Percentiles rank a stretch among this genome's conserved stretches.
phyloP scores from a whole-genome alignment of 2,113 vertebrate genomes.

The Mobula hypostoma region DNA sequence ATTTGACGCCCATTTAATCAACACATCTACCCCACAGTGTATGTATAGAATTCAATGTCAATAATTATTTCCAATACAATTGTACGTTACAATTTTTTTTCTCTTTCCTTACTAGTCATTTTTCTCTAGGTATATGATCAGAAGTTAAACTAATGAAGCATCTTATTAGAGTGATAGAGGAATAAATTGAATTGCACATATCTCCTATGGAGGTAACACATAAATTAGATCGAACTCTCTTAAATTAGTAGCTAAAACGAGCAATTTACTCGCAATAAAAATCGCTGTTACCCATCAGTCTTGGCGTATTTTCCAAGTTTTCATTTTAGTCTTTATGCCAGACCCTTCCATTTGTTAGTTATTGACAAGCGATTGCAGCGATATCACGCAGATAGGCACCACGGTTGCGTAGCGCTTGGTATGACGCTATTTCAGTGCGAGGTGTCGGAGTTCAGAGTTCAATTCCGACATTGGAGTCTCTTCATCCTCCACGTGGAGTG shows the following conservation, averaged over 20 bases:
- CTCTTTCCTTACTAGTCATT: not conserved
- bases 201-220: not conserved
- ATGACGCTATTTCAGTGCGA: too few relatives aligned
- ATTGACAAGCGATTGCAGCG: not conserved
- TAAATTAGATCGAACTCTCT: not conserved
- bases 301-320: not conserved
- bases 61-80: not conserved
- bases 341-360: not conserved
- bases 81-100: not conserved
- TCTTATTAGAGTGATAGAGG: not conserved
- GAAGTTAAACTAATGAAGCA: not conserved
- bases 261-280: not conserved
- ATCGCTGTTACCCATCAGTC: not conserved
- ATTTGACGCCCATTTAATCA: conserved; percentile 10
- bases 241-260: not conserved
- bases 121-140: not conserved
- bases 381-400: not conserved
- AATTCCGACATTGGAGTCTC: too few relatives aligned
- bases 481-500: too few relatives aligned
- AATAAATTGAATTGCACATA: not conserved
- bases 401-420: too few relatives aligned
- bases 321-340: not conserved
- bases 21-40: not conserved
- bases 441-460: too few relatives aligned
- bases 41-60: not conserved